These are phyloP conservation scores for Thripadectes ignobilis DNA, from an alignment of 2,797 vertebrate genomes.

Conservation along the genomic window DNA sequence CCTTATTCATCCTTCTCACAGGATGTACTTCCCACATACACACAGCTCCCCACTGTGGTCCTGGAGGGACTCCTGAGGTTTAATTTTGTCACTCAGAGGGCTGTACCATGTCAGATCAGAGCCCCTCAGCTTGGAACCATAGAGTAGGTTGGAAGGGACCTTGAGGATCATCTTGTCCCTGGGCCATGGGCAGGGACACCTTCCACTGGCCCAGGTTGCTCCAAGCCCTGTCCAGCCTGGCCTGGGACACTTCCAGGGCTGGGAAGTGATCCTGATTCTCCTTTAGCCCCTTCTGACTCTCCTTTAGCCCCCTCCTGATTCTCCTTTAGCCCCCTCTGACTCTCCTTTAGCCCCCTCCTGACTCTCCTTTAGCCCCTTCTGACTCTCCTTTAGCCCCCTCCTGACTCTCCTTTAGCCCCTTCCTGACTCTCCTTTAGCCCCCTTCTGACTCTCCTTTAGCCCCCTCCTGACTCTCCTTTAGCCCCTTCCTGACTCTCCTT, in stretches of 20 bases:
- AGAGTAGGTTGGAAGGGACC: neutral
- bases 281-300: no score
- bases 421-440: no score
- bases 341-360: no score
- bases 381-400: no score
- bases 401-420: no score
- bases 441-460: no score
- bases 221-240: neutral
- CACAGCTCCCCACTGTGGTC: neutral
- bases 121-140: neutral
- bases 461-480: no score
- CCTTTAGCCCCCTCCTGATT: neutral
- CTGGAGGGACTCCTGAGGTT: neutral
- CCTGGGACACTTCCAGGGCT: neutral
- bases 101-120: neutral
- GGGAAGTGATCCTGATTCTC: neutral
- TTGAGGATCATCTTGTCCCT: neutral
- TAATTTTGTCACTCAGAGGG: neutral
- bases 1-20: neutral
- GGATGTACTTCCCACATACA: neutral
- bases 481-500: no score
- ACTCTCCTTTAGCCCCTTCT: no score
- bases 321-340: no score
- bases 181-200: neutral
- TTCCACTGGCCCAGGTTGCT: neutral